Base-by-base conservation (phyloP, 2,888 invertebrate species). In the Drosophila atripex region DNA sequence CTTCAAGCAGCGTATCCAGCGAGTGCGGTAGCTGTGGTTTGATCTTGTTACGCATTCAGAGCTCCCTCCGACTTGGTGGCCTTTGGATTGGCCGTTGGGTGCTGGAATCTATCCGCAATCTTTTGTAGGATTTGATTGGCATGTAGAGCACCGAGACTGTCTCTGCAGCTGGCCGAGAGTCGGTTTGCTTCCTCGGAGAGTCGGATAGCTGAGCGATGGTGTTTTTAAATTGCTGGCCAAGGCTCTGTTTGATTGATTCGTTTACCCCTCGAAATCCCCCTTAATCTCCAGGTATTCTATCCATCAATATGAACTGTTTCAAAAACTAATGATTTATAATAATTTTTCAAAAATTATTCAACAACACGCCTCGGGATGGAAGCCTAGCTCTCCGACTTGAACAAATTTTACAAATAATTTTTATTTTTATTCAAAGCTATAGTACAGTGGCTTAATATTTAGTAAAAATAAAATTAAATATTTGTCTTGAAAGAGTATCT, bases 11-110 rank as follows among this genome's bases (percentile, higher is more conserved):
- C 35, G 11, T 23, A 28, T 32, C 61, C 63, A n/a, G n/a, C n/a
- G 28, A 72, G 60, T 74, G 85, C 82, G 82, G 85, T 87, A 82
- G 68, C 78, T 83, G 84, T 32, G 87, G 86, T 79, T 85, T 88
- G 86, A 88, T 88, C 88, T 84, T 86, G 84, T 86, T 88, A 88
- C 84, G 88, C 84, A 87, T 83, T 83, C 66, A 66, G 47, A 50
- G 53, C 58, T 63, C 54, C 39, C 28, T n/a, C 52, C 56, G 73
- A 53, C 74, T 73, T 73, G 72, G 72, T 72, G 72, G 72, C 59
- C 72, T 49, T 30, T 49, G 28, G 49, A 35, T 45, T 53, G 49
- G n/a, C n/a, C n/a, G n/a, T 45, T 53, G 50, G 43, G 21, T 18
- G 30, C 60, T 59, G 52, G 52, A 39, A 50, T 58, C 58, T 50